Evolutionary conservation across 2,888 invertebrate species (phyloP).

Genomic region (Chrysina gloriosa): DNA sequence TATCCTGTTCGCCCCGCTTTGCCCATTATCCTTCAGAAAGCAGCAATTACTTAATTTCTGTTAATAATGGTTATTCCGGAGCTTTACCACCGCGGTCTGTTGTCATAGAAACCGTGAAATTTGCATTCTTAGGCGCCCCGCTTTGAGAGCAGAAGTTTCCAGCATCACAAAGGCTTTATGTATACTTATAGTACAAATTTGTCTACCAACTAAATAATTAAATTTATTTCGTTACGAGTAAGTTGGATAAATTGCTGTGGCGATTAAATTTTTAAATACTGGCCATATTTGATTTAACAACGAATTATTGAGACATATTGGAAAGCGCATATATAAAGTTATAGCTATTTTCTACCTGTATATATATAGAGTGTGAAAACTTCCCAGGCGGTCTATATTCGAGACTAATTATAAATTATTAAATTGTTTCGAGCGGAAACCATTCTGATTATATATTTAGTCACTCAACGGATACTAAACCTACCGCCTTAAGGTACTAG

Average conservation of each 20-base stretch:
- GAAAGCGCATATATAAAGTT: no score
- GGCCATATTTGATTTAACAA: no score
- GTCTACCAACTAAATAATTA: conserved; percentile 10
- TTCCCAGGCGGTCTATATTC: no score
- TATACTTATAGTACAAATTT: conserved; percentile 12
- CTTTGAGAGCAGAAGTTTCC: conserved; percentile 28
- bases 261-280: no score
- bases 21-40: conserved; percentile 13
- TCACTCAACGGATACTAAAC: no score
- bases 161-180: not conserved
- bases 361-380: no score
- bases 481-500: no score
- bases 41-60: conserved; percentile 37
- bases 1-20: conserved; percentile 1
- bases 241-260: not conserved
- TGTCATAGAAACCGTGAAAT: conserved; percentile 21
- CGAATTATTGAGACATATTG: no score
- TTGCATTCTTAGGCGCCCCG: conserved; percentile 29
- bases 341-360: no score
- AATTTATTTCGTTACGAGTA: conserved; percentile 11
- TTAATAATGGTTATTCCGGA: conserved; percentile 23
- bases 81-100: conserved; percentile 4
- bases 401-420: no score
- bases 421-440: no score
- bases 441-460: no score